Percentiles rank a stretch among this genome's conserved stretches.
These are phyloP conservation scores for Bryconaethiops microstoma DNA, from an alignment of 2,797 vertebrate species.

Conservation along the genomic window DNA sequence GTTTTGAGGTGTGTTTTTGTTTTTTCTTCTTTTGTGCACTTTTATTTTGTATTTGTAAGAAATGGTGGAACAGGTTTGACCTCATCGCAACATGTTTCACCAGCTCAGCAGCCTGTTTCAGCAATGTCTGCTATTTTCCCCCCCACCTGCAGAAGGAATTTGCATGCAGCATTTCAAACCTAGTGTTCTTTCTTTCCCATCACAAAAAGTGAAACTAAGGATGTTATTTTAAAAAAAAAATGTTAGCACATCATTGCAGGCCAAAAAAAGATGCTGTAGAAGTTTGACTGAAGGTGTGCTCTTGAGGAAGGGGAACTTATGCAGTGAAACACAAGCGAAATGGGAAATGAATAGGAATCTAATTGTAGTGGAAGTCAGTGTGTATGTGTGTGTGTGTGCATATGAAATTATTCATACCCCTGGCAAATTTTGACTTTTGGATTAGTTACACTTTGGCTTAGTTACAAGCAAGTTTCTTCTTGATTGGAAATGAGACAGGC, in stretches of 20 bases:
- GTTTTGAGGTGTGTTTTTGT: not conserved
- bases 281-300: not conserved
- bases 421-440: too few relatives aligned
- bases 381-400: too few relatives aligned
- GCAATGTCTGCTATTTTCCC: constrained; percentile 13
- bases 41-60: constrained; percentile 2
- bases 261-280: not conserved
- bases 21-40: not conserved
- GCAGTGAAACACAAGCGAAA: too few relatives aligned
- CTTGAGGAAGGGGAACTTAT: not conserved
- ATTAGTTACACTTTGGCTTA: too few relatives aligned
- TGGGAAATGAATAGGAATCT: too few relatives aligned
- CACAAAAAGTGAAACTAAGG: not conserved
- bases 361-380: too few relatives aligned
- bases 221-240: not conserved
- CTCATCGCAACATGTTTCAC: constrained; percentile 30
- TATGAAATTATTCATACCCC: too few relatives aligned
- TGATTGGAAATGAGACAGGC: too few relatives aligned
- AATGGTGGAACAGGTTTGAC: constrained; percentile 52
- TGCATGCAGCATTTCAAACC: constrained; percentile 3
- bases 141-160: constrained; percentile 39
- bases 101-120: constrained; percentile 30
- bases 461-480: too few relatives aligned
- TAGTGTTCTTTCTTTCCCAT: not conserved
- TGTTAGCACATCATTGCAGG: not conserved